Base-by-base conservation (phyloP, 2,113 vertebrate genomes). In the Echinops telfairi region DNA sequence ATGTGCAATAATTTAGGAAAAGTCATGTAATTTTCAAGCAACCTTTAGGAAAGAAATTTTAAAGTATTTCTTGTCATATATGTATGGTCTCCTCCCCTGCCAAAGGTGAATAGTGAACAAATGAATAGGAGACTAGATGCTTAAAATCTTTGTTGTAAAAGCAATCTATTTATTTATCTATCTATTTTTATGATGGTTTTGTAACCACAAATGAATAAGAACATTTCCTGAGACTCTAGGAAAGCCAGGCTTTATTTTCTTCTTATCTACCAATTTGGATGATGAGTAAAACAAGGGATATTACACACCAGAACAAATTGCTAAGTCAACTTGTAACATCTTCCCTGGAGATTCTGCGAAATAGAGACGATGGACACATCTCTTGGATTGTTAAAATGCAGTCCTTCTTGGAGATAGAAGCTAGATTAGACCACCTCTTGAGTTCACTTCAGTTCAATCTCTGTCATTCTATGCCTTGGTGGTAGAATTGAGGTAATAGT, bases 311-410 rank as follows among this genome's bases (percentile, higher is more conserved):
- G 47, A 89, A 19, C 22, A 86, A 78, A 93, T 94, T 90, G 62
- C 68, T 73, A 64, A 89, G 75, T 47, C 43, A 62, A 88, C 27
- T 58, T 88, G 22, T 64, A 82, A 78, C 80, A 47, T 93, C 66
- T 86, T 94, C 36, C 76, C 80, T 90, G 90, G 76, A 86, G 70
- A 83, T 92, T 95, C 83, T 94, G 71, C 92, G 84, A 95, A 93
- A 68, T 40, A 88, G 57, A 80, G 53, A 73, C 79, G 80, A 92
- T 80, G 16, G 86, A 64, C 40, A 19, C 19, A 83, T 76, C 31
- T 70, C 71, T 84, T 73, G 60, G 58, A 70, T 82, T 86, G 83
- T 93, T 93, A 79, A 94, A 94, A 70, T 75, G 83, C 58, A 62
- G 36, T 75, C 83, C 81, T 76, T 78, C 77, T 58, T 94, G n/a